Evolutionary conservation across 2,113 vertebrate species (phyloP), one percentile per base, ranked within the genome.

Genomic region (Megaceryle maxima): DNA sequence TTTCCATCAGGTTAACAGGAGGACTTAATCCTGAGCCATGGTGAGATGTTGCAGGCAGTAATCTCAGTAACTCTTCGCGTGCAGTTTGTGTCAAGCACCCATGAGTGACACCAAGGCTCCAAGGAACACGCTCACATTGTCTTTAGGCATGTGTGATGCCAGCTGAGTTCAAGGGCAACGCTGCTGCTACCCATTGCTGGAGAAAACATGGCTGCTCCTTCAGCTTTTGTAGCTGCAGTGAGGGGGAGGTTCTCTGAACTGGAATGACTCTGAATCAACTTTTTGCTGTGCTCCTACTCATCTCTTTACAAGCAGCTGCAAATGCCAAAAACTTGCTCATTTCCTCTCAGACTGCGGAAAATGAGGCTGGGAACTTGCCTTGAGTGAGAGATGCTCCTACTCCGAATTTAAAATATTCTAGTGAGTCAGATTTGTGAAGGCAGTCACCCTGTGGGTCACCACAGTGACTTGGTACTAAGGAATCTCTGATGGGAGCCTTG

Each of bases 141-240:
- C 77, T 66, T 20, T 4, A 48, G 41, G 50, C 50, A 44, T 0
- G 0, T 0, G 24, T 25, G 55, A 31, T 20, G 43, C 26, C 0
- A 0, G 13, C 21, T 0, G 4, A 39, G 48, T 11, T n/a, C 1
- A 1, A 46, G 43, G 17, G 6, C 35, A 28, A 12, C 0, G 3
- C 37, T 22, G 63, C 55, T 57, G 12, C 35, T 4, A 11, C 43
- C 60, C 16, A 0, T 19, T 19, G 3, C 39, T 2, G 0, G 10
- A n/a, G 72, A 2, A 4, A 5, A 1, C 0, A 1, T 1, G 37
- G 70, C n/a, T 41, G 44, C 19, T 62, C 3, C 83, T 41, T 29
- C 0, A 0, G 59, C 50, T 77, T 41, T 12, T 18, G 22, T 0
- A 2, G 53, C 46, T 72, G 0, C 1, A 29, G n/a, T 0, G 6